A percentile compares a stretch with the other conserved stretches of the same genome.
Conservation (phyloP, 92 coral and sea anemone species). For the Siderastrea siderea region DNA sequence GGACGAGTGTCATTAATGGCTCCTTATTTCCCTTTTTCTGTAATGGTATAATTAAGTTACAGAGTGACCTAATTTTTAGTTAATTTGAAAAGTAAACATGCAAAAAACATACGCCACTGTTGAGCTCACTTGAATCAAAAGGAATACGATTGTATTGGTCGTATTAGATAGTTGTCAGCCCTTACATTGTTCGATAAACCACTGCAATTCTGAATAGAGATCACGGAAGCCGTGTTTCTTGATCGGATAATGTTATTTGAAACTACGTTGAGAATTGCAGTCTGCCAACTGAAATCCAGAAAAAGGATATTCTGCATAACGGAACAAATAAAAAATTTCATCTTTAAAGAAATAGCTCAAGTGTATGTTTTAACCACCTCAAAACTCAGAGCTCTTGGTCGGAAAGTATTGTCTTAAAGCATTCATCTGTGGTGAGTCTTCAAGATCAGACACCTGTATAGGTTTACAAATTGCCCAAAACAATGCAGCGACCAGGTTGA, state of each 20-base stretch:
- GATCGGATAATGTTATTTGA: no score
- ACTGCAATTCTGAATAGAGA: neutral
- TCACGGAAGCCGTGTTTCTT: no score
- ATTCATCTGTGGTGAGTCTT: neutral
- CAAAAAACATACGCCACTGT: neutral
- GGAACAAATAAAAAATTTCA: no score
- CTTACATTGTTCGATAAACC: neutral
- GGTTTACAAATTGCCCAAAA: neutral
- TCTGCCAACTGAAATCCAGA: no score
- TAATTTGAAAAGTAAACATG: neutral
- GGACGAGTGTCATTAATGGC: neutral
- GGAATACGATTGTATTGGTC: neutral
- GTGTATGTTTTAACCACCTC: neutral
- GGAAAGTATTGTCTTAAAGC: neutral
- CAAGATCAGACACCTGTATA: neutral
- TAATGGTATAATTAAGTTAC: neutral
- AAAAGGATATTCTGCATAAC: no score
- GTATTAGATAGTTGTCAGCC: neutral
- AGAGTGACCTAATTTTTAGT: neutral
- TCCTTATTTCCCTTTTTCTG: neutral
- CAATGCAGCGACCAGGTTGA: conserved; percentile 36
- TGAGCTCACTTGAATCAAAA: neutral
- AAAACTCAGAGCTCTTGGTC: neutral
- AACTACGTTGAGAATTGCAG: no score
- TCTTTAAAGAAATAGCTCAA: neutral